Base-by-base conservation (phyloP, 2,888 invertebrate genomes). In the Villa cingulata region DNA sequence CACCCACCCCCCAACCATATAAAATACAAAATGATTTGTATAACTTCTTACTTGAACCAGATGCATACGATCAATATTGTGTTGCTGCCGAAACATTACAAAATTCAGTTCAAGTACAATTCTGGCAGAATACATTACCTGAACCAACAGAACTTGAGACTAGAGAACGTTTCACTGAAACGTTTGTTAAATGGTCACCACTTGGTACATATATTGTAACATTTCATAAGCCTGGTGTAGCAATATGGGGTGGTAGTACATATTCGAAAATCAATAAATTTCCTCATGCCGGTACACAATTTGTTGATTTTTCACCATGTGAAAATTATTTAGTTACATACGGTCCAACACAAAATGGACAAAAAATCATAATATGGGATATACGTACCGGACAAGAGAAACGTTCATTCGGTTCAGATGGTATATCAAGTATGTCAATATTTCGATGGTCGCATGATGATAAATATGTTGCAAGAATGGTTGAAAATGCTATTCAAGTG, bases 391-490 rank as follows among this genome's bases (percentile, higher is more conserved):
- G 94, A 10, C 79, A 81, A 58, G 92, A 94, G 64, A 95, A 92
- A 64, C 81, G 96, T 57, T 83, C 86, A 3, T 97, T 97, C 68
- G 82, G 86, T 0, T 83, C 87, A 0, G 90, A 91, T 45, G 83
- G 83, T 46, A 82, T 83, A 50, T 80, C 86, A 1, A 80, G 83
- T 1, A 89, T 95, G 86, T 95, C 95, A 0, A 87, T 94, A 55
- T 91, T 96, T 76, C 88, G 94, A 59, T 97, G 97, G 96, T 94
- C 91, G 47, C 84, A 86, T 62, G 94, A 96, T 65, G 96, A 96
- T 64, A 84, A 85, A 63, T 97, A 85, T 71, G 92, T 97, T 60
- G 96, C 95, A 0, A 76, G 89, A 50, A 80, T 95, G 63, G 83
- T 85, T 1, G 77, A 80, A 46, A 89, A 89, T 59, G 70, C 84